Evolutionary conservation across 2,113 vertebrate genomes (phyloP), one percentile per base, ranked within the genome.

Genomic region (Cardinalis cardinalis): DNA sequence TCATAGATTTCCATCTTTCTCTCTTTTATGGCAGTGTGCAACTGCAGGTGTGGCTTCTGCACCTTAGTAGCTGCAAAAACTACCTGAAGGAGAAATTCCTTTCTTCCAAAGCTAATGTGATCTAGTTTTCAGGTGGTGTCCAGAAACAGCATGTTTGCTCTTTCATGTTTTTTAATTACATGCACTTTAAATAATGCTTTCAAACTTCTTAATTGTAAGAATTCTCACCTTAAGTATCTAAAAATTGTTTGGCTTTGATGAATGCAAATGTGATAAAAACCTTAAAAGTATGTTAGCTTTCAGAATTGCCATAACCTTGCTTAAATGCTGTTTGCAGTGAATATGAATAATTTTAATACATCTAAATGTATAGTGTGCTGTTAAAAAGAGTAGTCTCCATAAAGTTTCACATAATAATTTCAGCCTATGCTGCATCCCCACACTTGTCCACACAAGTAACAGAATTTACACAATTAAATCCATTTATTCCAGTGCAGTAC

Each of bases 71-170:
- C 56, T 84, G 61, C 34, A 95, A 92, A 95, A 90, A 60, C 38
- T 90, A 95, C 76, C 91, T 75, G 61, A 88, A 95, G 84, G 83
- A 93, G 63, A 87, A 94, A 94, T 90, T 93, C 70, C 70, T 95
- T 81, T 90, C 58, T 87, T 84, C 32, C 41, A 78, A 84, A 94
- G 64, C 49, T 93, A 76, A 93, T 82, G 43, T 0, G 3, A 78
- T 81, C 66, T 78, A 12, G 32, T 79, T 78, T 93, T 92, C 86
- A 75, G 53, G 38, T 88, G n/a, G n/a, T 90, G 66, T 84, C 51
- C 66, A 88, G 70, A 52, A 88, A 75, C 87, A 81, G 28, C 68
- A 46, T 72, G 69, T 92, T 90, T 81, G 15, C 18, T 60, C 58
- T 88, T 95, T 95, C 61, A 82, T 93, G 70, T 68, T 81, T 94